A percentile compares a stretch with the other conserved stretches of the same genome.
phyloP scores from a whole-genome alignment of 1,140 invertebrate genomes.

The Lerema accius region DNA sequence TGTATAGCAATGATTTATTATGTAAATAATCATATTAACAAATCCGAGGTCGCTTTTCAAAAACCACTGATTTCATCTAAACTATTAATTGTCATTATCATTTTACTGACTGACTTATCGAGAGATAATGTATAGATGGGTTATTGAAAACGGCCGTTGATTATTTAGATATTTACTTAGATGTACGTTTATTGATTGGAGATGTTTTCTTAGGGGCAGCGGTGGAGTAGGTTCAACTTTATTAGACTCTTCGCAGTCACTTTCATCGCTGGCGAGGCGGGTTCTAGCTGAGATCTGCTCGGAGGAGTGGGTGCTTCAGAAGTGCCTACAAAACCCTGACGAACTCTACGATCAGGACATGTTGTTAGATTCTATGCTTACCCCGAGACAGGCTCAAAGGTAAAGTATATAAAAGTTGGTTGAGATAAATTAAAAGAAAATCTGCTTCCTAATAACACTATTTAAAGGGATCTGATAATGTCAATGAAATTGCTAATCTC shows the following conservation, averaged over 20 bases:
- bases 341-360: constrained; percentile 94
- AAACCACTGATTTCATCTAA: too few relatives aligned
- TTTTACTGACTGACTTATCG: too few relatives aligned
- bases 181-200: too few relatives aligned
- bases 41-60: background rate
- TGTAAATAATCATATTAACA: constrained; percentile 13
- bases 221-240: constrained; percentile 74
- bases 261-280: constrained; percentile 90
- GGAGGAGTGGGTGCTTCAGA: constrained; percentile 97
- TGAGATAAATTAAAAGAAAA: too few relatives aligned
- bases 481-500: too few relatives aligned
- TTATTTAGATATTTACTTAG: too few relatives aligned
- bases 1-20: background rate
- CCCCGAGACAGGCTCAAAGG: constrained; percentile 93
- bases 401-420: too few relatives aligned
- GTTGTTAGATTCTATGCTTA: constrained; percentile 94
- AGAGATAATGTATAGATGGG: too few relatives aligned
- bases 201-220: constrained; percentile 62
- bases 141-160: too few relatives aligned
- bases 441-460: too few relatives aligned
- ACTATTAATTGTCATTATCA: too few relatives aligned
- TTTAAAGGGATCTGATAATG: too few relatives aligned
- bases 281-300: constrained; percentile 96
- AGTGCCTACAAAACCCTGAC: constrained; percentile 96
- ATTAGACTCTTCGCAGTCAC: constrained; percentile 73